phyloP scores from a whole-genome alignment of 2,888 invertebrate genomes.

The Petrophora chlorosata region DNA sequence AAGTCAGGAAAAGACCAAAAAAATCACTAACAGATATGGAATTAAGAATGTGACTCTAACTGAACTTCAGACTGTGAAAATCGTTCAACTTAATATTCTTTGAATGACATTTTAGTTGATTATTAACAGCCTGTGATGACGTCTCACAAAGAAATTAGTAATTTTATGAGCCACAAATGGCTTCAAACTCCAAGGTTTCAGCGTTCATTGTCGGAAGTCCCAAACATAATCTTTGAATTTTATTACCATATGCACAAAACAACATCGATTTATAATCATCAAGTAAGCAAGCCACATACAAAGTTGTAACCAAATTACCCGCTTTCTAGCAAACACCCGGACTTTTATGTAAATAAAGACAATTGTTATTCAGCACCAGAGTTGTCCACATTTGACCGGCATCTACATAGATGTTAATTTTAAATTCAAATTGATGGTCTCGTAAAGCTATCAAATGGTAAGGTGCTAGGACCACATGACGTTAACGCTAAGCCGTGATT shows the following conservation, averaged over 20 bases:
- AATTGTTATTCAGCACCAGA: conserved; percentile 76
- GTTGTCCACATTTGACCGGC: conserved; percentile 81
- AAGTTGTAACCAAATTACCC: conserved; percentile 81
- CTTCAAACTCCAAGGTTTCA: conserved; percentile 45
- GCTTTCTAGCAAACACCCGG: conserved; percentile 83
- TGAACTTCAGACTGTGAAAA: too few species aligned
- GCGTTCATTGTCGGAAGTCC: conserved; percentile 65
- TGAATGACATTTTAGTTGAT: conserved; percentile 1
- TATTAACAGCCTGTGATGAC: conserved; percentile 21
- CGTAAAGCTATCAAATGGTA: conserved; percentile 80
- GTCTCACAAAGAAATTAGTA: conserved; percentile 28
- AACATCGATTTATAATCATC: conserved; percentile 68
- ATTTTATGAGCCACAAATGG: conserved; percentile 41
- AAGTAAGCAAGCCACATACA: conserved; percentile 68
- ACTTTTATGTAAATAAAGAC: conserved; percentile 78
- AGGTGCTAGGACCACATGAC: conserved; percentile 76
- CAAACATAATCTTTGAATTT: conserved; percentile 67
- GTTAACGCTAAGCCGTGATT: conserved; percentile 69
- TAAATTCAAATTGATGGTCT: conserved; percentile 81
- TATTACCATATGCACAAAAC: conserved; percentile 66
- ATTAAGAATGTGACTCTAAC: too few species aligned
- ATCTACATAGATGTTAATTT: conserved; percentile 78
- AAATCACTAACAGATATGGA: too few species aligned
- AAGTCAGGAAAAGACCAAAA: too few species aligned
- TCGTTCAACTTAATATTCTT: background rate